These are phyloP conservation scores for Episyrphus balteatus DNA, from an alignment of 1,140 invertebrate genomes.

Conservation along the genomic window DNA sequence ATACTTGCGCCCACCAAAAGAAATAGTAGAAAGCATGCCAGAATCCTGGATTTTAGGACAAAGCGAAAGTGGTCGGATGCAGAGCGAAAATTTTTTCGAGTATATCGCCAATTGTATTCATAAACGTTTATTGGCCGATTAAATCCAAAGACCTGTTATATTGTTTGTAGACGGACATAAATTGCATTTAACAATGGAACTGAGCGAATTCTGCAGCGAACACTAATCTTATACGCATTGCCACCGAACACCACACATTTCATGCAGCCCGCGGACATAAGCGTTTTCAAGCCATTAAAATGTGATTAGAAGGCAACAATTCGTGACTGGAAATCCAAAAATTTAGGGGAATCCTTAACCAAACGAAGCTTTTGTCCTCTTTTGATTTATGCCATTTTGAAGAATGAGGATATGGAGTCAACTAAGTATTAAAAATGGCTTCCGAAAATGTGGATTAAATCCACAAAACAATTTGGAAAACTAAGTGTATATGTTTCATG, in stretches of 20 bases:
- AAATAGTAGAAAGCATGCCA: conserved; percentile 17
- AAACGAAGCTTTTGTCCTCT: too few species aligned
- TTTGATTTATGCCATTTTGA: too few species aligned
- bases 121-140: conserved; percentile 18
- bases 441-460: too few species aligned
- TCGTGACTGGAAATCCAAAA: too few species aligned
- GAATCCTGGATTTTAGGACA: conserved; percentile 27
- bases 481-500: too few species aligned
- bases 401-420: too few species aligned
- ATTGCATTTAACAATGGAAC: too few species aligned
- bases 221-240: conserved; percentile 32
- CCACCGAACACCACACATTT: conserved; percentile 36
- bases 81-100: conserved; percentile 32
- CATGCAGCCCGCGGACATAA: conserved; percentile 34
- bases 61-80: conserved; percentile 37
- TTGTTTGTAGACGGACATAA: too few species aligned
- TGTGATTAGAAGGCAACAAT: conserved; percentile 23
- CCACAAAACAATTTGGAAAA: too few species aligned
- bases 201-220: conserved; percentile 24
- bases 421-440: too few species aligned
- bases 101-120: conserved; percentile 33
- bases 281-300: conserved; percentile 30
- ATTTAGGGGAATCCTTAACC: too few species aligned
- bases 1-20: conserved; percentile 14
- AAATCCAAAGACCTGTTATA: too few species aligned